A percentile compares a stretch with the other conserved stretches of the same genome.
phyloP scores from a whole-genome alignment of 2,797 vertebrate species.

The Acestrorhynchus altus region DNA sequence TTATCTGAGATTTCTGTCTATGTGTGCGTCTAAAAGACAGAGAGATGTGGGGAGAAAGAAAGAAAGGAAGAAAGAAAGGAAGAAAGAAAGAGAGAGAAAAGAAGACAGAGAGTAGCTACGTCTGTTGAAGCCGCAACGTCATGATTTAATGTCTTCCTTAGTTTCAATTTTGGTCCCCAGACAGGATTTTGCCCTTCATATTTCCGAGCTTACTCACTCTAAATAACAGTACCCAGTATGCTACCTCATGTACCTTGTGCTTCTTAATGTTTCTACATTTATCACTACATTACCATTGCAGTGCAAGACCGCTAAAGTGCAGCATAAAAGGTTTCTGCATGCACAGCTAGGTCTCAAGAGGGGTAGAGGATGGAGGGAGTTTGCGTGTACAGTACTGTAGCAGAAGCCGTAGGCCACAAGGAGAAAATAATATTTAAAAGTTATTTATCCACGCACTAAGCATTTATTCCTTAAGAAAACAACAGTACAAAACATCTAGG shows the following conservation, averaged over 20 bases:
- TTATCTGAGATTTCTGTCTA: slow-evolving; percentile 73
- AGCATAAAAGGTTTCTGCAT: slow-evolving; percentile 26
- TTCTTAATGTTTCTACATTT: slow-evolving; percentile 21
- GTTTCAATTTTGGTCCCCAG: slow-evolving; percentile 14
- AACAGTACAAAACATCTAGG: not conserved
- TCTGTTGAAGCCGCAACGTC: slow-evolving; percentile 2
- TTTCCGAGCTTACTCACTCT: slow-evolving; percentile 18
- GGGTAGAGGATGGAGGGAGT: slow-evolving; percentile 15
- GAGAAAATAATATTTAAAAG: not conserved
- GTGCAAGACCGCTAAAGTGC: not conserved
- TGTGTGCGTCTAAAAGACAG: slow-evolving; percentile 46
- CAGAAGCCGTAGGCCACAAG: not conserved
- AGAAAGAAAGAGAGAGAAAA: slow-evolving; percentile 46
- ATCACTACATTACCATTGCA: slow-evolving; percentile 22
- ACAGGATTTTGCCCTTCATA: slow-evolving; percentile 22
- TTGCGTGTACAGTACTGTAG: slow-evolving; percentile 11
- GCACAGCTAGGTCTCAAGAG: slow-evolving; percentile 27
- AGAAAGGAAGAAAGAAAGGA: slow-evolving; percentile 13
- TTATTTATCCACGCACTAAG: not conserved
- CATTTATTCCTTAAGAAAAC: not conserved
- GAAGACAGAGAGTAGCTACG: slow-evolving; percentile 57
- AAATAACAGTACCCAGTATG: slow-evolving; percentile 2
- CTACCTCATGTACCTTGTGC: slow-evolving; percentile 2
- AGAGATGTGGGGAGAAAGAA: slow-evolving; percentile 13
- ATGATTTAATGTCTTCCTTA: slow-evolving; percentile 21